Conservation (phyloP, 2,113 vertebrate species). For the Thunnus thynnus region DNA sequence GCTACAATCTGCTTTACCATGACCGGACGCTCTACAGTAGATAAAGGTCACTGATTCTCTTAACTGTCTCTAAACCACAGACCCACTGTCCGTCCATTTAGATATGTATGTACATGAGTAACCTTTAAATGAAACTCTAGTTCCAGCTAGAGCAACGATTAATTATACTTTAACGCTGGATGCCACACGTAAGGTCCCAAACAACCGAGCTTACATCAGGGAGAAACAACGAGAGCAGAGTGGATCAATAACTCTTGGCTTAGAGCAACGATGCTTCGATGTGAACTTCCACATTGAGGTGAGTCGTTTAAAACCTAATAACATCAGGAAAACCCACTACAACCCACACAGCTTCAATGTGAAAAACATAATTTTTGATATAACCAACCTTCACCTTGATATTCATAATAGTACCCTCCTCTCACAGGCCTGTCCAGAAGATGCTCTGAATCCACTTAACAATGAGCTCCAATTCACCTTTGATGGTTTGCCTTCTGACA, state of each 20-base stretch:
- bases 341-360: no score
- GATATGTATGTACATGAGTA: neutral
- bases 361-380: neutral
- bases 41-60: constrained; percentile 58
- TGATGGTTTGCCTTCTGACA: constrained; percentile 48
- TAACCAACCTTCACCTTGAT: neutral
- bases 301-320: neutral
- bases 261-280: fast-evolving
- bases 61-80: neutral
- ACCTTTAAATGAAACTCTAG: neutral
- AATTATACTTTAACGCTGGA: constrained; percentile 79
- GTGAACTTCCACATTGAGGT: constrained; percentile 72
- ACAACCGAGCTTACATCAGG: constrained; percentile 70
- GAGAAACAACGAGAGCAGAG: constrained; percentile 10
- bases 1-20: constrained; percentile 78
- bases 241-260: fast-evolving
- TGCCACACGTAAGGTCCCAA: constrained; percentile 63
- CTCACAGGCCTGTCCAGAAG: constrained; percentile 82
- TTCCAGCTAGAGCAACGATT: constrained; percentile 70
- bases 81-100: neutral
- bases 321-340: neutral
- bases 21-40: neutral
- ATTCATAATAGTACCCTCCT: neutral
- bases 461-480: constrained; percentile 80
- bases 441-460: constrained; percentile 73